Conservation (phyloP, 2,888 invertebrate genomes). For the Octonoba sinensis region DNA sequence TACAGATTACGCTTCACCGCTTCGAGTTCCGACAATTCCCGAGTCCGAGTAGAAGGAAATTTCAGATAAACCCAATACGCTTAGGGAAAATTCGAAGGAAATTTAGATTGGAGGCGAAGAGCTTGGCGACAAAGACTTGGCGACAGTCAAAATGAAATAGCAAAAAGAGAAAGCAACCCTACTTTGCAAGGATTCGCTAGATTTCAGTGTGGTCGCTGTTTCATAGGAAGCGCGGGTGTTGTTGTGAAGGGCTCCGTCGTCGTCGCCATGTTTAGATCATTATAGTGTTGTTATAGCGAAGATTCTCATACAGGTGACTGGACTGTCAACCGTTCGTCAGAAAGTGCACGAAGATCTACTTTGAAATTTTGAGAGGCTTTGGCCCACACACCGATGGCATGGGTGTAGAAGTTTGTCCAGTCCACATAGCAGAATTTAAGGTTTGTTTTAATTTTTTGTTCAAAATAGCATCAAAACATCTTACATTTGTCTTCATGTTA, state of each 20-base stretch:
- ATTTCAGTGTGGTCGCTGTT: constrained; percentile 23
- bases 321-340: constrained; percentile 3
- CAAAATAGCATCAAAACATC: too few relatives aligned
- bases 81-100: too few relatives aligned
- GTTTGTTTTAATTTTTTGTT: constrained; percentile 17
- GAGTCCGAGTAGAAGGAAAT: too few relatives aligned
- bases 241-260: neutral
- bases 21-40: too few relatives aligned
- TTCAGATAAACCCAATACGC: too few relatives aligned
- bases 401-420: constrained; percentile 64
- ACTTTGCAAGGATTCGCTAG: constrained; percentile 19
- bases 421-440: constrained; percentile 57
- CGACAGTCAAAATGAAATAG: constrained; percentile 18
- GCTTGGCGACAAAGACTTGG: constrained; percentile 8
- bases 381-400: constrained; percentile 60
- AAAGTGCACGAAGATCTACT: constrained; percentile 11
- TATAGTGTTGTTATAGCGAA: neutral
- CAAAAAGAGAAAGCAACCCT: constrained; percentile 17
- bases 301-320: constrained; percentile 33
- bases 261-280: constrained; percentile 13
- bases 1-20: too few relatives aligned
- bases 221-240: constrained; percentile 13
- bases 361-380: constrained; percentile 32
- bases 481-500: too few relatives aligned
- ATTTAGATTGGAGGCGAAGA: neutral